A percentile compares a stretch with the other conserved stretches of the same genome.
phyloP scores from a whole-genome alignment of 1,140 invertebrate species.

The Trachymyrmex septentrionalis region DNA sequence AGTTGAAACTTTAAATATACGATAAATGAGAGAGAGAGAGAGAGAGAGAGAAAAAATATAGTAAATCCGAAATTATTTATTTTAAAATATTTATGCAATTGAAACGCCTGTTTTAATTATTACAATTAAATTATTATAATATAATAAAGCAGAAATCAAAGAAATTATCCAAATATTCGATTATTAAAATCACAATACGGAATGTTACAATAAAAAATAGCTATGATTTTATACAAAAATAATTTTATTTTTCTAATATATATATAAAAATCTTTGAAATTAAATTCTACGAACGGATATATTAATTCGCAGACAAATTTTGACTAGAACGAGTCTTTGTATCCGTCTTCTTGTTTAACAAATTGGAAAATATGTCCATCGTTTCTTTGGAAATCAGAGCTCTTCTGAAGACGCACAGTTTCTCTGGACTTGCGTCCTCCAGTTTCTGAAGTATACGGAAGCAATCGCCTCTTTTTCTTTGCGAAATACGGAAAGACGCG shows the following conservation, averaged over 20 bases:
- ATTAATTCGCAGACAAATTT: background rate
- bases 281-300: background rate
- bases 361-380: background rate
- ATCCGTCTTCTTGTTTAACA: background rate
- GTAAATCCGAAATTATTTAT: background rate
- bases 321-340: background rate
- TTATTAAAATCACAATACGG: background rate
- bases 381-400: background rate
- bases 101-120: background rate
- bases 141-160: background rate
- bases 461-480: slow-evolving; percentile 13
- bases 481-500: background rate
- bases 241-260: background rate
- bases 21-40: background rate
- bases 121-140: background rate
- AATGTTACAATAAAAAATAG: background rate
- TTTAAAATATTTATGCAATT: background rate
- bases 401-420: background rate
- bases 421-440: background rate
- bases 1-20: background rate
- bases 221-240: background rate
- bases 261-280: background rate
- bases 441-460: background rate
- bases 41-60: background rate
- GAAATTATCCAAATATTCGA: background rate